Evolutionary conservation across 2,113 vertebrate genomes (phyloP).

Genomic region (Archilochus colubris): DNA sequence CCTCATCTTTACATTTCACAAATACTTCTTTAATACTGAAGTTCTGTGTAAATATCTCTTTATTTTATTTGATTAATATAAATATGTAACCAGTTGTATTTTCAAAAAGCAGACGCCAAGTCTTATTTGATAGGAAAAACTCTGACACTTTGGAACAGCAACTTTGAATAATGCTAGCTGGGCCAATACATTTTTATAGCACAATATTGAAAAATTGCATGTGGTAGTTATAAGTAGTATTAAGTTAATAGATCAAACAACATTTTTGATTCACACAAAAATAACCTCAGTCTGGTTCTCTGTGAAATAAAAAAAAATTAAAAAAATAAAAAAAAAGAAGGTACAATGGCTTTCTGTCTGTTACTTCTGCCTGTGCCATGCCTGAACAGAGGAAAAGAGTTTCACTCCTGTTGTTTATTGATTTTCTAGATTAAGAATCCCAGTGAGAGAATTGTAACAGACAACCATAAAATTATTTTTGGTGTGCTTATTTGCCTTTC

Average conservation of each 20-base stretch:
- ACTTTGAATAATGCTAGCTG: neutral
- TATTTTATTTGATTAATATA: neutral
- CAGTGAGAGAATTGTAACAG: conserved; percentile 98
- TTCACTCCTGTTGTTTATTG: conserved; percentile 99
- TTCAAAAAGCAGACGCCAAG: neutral
- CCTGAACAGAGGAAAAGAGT: conserved; percentile 84
- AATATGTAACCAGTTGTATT: neutral
- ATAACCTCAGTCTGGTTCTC: conserved; percentile 68
- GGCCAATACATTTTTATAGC: neutral
- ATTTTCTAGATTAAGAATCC: conserved; percentile 99
- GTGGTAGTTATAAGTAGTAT: neutral
- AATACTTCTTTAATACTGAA: neutral
- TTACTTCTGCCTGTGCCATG: conserved; percentile 75
- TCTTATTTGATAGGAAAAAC: neutral
- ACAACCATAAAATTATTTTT: conserved; percentile 99
- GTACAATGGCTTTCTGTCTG: conserved; percentile 92
- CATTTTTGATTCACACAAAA: conserved; percentile 59
- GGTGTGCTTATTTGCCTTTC: conserved; percentile 99
- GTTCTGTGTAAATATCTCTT: neutral
- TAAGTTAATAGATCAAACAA: conserved; percentile 30
- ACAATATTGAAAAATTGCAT: neutral
- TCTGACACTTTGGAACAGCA: neutral
- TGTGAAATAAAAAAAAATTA: conserved; percentile 70
- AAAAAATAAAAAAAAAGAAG: conserved; percentile 77
- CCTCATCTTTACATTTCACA: neutral